phyloP scores from a whole-genome alignment of 2,797 vertebrate genomes.

The Peromyscus melanophrys region DNA sequence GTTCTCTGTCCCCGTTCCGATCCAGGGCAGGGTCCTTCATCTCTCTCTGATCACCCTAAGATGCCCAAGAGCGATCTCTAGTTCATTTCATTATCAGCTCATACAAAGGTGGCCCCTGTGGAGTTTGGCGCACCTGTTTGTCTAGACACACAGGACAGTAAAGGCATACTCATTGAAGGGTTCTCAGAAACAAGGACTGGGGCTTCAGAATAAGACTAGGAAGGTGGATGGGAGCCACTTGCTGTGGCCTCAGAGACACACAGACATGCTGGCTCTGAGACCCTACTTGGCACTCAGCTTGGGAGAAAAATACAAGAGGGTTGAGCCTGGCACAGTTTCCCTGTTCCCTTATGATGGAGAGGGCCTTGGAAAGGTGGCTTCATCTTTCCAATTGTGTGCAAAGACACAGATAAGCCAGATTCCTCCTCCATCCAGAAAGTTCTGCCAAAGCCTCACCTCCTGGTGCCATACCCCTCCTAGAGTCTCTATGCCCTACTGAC shows the following conservation, averaged over 20 bases:
- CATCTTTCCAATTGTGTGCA: fast-evolving
- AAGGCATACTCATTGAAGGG: fast-evolving
- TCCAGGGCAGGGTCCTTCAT: background rate
- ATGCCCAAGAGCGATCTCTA: fast-evolving
- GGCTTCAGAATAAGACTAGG: background rate
- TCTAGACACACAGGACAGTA: background rate
- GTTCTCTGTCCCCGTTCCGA: background rate
- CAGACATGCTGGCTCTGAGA: background rate
- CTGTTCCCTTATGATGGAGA: no score
- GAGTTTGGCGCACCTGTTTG: background rate
- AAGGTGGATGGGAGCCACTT: fast-evolving
- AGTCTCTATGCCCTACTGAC: fast-evolving
- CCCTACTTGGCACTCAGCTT: background rate
- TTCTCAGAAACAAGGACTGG: background rate
- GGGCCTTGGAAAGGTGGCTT: background rate
- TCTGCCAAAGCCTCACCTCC: background rate
- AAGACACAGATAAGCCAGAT: fast-evolving
- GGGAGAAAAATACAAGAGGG: fast-evolving
- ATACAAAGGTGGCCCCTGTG: background rate
- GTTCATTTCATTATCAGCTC: fast-evolving
- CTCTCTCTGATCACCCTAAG: background rate
- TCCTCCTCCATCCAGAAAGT: background rate
- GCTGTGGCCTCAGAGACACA: background rate
- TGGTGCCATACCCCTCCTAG: background rate
- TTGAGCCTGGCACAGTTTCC: fast-evolving